phyloP scores from a whole-genome alignment of 2,113 vertebrate genomes.

The Cyphomyrus plagiostoma region DNA sequence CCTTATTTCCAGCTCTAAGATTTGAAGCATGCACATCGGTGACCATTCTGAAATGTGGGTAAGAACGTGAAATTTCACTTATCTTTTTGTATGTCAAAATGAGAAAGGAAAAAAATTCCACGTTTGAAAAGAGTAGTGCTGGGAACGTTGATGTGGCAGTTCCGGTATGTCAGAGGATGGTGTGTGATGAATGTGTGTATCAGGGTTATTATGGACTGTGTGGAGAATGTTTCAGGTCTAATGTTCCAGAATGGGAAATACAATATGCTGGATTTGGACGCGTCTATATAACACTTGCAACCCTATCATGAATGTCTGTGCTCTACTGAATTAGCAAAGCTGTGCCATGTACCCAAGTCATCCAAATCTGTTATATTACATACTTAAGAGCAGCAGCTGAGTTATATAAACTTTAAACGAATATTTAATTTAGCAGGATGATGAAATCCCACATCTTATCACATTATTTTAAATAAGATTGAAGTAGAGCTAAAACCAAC shows the following conservation, averaged over 20 bases:
- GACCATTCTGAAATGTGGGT: background rate
- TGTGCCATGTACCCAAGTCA: background rate
- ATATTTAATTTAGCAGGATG: background rate
- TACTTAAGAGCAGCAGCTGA: background rate
- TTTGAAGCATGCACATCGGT: background rate
- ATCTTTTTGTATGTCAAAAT: background rate
- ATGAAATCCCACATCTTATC: background rate
- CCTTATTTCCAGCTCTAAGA: background rate
- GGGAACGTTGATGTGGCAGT: background rate
- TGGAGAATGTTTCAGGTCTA: background rate
- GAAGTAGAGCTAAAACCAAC: background rate
- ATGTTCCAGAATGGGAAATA: background rate
- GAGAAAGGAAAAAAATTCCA: background rate
- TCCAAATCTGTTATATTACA: background rate
- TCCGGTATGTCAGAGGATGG: background rate
- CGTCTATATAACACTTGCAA: background rate
- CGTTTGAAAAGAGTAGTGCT: background rate
- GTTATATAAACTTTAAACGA: background rate
- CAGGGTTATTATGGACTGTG: background rate
- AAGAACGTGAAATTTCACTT: background rate
- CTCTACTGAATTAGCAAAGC: background rate
- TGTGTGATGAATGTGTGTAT: background rate
- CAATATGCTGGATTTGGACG: background rate
- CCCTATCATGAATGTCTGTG: background rate
- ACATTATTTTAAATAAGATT: background rate